A percentile compares a stretch with the other conserved stretches of the same genome.
These are phyloP conservation scores for Heteromyza rotundicornis DNA, from an alignment of 2,888 invertebrate genomes.

Conservation along the genomic window DNA sequence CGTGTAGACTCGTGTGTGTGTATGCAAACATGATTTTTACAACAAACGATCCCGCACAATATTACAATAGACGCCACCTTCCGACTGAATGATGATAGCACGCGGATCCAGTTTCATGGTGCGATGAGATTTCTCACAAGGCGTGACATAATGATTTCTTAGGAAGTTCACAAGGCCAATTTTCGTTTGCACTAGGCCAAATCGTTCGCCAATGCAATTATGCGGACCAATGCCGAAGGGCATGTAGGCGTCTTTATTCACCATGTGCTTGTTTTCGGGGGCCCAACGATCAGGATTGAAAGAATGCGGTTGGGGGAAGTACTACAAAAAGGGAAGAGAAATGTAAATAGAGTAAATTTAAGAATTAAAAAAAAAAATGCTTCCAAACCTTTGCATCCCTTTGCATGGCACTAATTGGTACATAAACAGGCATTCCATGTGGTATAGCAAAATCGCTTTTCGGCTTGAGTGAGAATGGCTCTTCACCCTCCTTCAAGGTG, in stretches of 20 bases:
- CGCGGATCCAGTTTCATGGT: constrained; percentile 52
- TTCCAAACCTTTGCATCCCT: constrained; percentile 45
- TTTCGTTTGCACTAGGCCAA: constrained; percentile 58
- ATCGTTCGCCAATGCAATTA: constrained; percentile 61
- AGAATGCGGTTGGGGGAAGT: constrained; percentile 53
- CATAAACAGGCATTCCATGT: constrained; percentile 42
- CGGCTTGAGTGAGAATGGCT: constrained; percentile 43
- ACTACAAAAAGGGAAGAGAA: constrained; percentile 44
- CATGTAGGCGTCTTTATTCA: constrained; percentile 57
- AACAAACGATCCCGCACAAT: constrained; percentile 50
- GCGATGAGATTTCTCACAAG: constrained; percentile 45
- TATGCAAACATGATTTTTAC: no score
- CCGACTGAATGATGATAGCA: constrained; percentile 55
- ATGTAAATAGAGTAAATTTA: no score
- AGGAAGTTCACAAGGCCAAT: constrained; percentile 58
- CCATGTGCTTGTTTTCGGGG: constrained; percentile 47
- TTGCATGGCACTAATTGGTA: constrained; percentile 45
- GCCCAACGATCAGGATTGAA: constrained; percentile 62
- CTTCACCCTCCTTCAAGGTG: constrained; percentile 32
- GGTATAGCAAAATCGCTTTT: constrained; percentile 41
- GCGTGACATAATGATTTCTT: constrained; percentile 54
- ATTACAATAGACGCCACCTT: constrained; percentile 55
- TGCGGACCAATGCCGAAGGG: constrained; percentile 62
- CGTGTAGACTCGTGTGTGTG: no score
- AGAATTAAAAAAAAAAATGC: no score